Percentiles rank a stretch among this genome's conserved stretches.
Evolutionary conservation across 2,888 invertebrate species (phyloP).

Genomic region (Drosophila paramelanica): DNA sequence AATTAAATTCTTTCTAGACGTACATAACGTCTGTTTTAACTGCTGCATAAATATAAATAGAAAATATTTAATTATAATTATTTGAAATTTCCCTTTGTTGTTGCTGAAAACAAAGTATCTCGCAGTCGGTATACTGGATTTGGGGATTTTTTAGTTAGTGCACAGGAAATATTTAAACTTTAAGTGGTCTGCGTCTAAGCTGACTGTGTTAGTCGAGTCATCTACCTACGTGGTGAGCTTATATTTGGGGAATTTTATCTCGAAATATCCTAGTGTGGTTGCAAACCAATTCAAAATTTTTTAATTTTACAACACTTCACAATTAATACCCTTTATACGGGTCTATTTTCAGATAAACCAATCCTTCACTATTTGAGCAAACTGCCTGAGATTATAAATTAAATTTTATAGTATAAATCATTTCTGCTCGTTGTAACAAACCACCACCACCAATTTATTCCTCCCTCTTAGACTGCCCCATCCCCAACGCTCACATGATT

Average conservation of each 20-base stretch:
- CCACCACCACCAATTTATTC: conserved; percentile 8
- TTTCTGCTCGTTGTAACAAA: conserved; percentile 28
- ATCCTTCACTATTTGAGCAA: neutral
- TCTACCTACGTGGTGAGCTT: conserved; percentile 21
- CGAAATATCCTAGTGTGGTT: neutral
- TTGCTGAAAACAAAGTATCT: neutral
- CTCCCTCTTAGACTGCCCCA: neutral
- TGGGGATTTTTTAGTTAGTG: no score
- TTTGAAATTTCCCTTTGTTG: neutral
- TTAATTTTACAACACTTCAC: neutral
- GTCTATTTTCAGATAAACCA: no score
- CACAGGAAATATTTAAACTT: neutral
- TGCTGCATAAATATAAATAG: no score
- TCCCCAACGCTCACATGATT: conserved; percentile 47
- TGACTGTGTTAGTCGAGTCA: conserved; percentile 5
- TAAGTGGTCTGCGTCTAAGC: conserved; percentile 3
- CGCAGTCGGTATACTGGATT: neutral
- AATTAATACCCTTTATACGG: neutral
- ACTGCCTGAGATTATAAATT: conserved; percentile 26
- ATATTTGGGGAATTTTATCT: neutral
- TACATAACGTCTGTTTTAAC: no score
- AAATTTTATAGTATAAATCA: conserved; percentile 17
- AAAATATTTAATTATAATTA: neutral
- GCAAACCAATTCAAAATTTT: conserved; percentile 4
- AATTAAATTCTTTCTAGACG: no score